Base-by-base conservation (phyloP, 2,888 invertebrate species). In the Euproctis similis region DNA sequence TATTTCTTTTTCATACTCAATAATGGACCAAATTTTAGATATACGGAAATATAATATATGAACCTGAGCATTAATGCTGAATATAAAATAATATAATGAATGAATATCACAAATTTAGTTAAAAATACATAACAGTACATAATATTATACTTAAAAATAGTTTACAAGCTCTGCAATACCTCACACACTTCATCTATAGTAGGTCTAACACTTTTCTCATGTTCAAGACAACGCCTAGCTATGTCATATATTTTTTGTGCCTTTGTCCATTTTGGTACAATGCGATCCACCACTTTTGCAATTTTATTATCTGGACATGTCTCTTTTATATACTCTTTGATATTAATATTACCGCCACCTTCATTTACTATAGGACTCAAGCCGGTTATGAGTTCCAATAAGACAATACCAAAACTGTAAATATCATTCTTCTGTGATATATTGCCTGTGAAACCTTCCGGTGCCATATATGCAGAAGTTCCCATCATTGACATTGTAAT, bases 321-420 rank as follows among this genome's bases (percentile, higher is more conserved):
- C 21, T 89, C 88, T 43, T 87, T 85, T 10, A 90, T 70, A 59
- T 87, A 76, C 34, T 62, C 59, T 36, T 71, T 76, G 10, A 87
- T 50, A 31, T 74, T 71, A 2, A 67, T 53, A 27, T 50, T 70
- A 12, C 86, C 87, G 38, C 89, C 71, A 22, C 72, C 67, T 1
- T 36, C 30, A 29, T 84, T 74, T 46, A 92, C 88, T 40, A 87
- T 85, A 0, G 92, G 88, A 28, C 87, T 84, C 26, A 90, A 69
- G 3, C 92, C 91, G 14, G 92, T 92, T 20, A 92, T 62, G 9
- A 92, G 58, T 67, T 94, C 93, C 21, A 92, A 63, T 9, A 93
- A 57, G 1, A 93, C 93, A 37, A 93, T 89, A 1, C 93, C 94
- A 77, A 88, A 92, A 58, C 92, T 92, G 62, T 88, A 93, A 2